Evolutionary conservation across 2,797 vertebrate genomes (phyloP).

Genomic region (Falco naumanni): DNA sequence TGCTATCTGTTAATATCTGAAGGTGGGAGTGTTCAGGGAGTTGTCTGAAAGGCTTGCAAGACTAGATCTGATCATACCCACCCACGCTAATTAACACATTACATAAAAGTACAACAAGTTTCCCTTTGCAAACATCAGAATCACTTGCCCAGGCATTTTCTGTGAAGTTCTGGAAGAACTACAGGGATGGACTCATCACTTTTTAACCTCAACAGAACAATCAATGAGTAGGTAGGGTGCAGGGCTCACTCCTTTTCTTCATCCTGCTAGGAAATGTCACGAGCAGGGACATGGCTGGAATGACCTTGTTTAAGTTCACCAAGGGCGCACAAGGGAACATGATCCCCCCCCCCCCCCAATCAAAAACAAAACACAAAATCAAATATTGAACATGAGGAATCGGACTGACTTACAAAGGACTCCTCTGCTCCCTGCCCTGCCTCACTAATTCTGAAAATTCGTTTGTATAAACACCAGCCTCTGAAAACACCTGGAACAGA

Average conservation of each 20-base stretch:
- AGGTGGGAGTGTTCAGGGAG: constrained; percentile 60
- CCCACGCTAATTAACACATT: constrained; percentile 68
- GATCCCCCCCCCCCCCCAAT: background rate
- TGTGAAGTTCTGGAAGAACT: constrained; percentile 26
- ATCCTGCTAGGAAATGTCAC: background rate
- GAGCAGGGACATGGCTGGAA: background rate
- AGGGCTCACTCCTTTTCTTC: background rate
- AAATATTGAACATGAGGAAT: background rate
- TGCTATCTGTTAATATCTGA: constrained; percentile 61
- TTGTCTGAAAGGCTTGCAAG: constrained; percentile 60
- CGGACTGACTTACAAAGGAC: background rate
- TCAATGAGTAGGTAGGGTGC: background rate
- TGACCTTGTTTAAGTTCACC: background rate
- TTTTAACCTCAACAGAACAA: background rate
- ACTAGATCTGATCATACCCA: constrained; percentile 55
- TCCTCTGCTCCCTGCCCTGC: background rate
- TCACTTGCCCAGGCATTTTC: constrained; percentile 46
- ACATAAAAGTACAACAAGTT: constrained; percentile 57
- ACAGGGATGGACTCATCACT: background rate
- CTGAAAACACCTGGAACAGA: background rate
- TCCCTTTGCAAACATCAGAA: constrained; percentile 44
- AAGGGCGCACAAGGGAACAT: background rate
- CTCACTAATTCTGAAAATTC: background rate
- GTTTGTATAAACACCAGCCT: background rate
- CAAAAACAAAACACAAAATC: background rate